These are phyloP conservation scores for Tor tambroides DNA, from an alignment of 2,113 vertebrate genomes.

Conservation along the genomic window DNA sequence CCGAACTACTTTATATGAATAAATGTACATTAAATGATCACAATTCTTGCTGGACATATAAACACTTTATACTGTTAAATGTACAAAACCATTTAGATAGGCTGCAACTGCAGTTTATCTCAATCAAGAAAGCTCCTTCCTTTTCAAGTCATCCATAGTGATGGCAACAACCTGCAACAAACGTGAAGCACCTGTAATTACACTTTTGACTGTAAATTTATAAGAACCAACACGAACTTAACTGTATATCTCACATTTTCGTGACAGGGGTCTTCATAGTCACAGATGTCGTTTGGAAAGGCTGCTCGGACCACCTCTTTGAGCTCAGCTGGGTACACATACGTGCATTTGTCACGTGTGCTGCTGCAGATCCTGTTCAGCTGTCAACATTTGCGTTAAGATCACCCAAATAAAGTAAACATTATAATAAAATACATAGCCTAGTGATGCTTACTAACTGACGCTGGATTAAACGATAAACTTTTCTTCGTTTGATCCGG, in stretches of 20 bases:
- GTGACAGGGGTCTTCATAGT: slow-evolving; percentile 68
- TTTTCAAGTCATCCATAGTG: slow-evolving; percentile 49
- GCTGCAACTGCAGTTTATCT: background rate
- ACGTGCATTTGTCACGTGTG: slow-evolving; percentile 63
- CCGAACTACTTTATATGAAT: background rate
- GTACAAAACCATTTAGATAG: background rate
- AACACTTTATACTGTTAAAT: background rate
- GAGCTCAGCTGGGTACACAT: slow-evolving; percentile 70
- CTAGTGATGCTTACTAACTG: slow-evolving; percentile 67
- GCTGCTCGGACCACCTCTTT: slow-evolving; percentile 67
- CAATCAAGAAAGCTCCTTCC: background rate
- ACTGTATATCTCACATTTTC: slow-evolving; percentile 53
- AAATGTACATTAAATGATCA: background rate
- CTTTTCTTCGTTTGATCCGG: slow-evolving; percentile 64
- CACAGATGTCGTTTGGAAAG: slow-evolving; percentile 66
- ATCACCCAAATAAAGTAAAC: background rate
- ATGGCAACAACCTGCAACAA: slow-evolving; percentile 39
- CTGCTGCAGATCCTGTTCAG: slow-evolving; percentile 59
- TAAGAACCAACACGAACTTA: background rate
- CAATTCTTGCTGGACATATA: background rate
- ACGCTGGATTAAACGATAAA: slow-evolving; percentile 71
- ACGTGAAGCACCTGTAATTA: background rate
- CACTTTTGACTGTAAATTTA: background rate
- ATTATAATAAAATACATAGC: background rate
- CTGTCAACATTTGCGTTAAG: slow-evolving; percentile 47